Evolutionary conservation across 2,113 vertebrate species (phyloP).

Genomic region (Peucedramus taeniatus): DNA sequence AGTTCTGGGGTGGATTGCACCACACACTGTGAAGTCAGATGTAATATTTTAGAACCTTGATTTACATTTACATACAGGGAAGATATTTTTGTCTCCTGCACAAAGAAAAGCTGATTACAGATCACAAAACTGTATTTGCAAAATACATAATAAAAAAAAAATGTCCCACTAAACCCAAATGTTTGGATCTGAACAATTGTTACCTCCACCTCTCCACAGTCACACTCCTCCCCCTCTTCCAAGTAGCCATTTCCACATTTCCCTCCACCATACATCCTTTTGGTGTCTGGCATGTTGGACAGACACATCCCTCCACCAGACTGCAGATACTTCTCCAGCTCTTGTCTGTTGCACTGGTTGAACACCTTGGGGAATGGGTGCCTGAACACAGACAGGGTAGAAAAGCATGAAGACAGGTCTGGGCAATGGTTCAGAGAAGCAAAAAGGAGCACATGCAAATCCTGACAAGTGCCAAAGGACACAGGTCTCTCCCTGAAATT

Average conservation of each 20-base stretch:
- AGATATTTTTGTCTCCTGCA: background rate
- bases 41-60: background rate
- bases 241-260: conserved; percentile 96
- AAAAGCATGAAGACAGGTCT: background rate
- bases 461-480: background rate
- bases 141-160: background rate
- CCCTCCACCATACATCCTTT: conserved; percentile 85
- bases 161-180: background rate
- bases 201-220: conserved; percentile 94
- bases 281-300: conserved; percentile 91
- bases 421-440: background rate
- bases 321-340: conserved; percentile 86
- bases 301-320: conserved; percentile 97
- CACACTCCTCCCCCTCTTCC: conserved; percentile 95
- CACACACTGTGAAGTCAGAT: background rate
- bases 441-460: background rate
- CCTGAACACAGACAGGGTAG: conserved; percentile 55
- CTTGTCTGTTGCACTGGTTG: conserved; percentile 85
- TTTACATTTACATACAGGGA: background rate
- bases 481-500: background rate
- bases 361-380: conserved; percentile 92
- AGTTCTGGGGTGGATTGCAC: background rate
- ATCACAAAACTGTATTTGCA: background rate
- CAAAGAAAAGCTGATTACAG: background rate
- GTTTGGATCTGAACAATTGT: background rate